Base-by-base conservation (phyloP, 2,888 invertebrate genomes). In the Ernsta delagoae region DNA sequence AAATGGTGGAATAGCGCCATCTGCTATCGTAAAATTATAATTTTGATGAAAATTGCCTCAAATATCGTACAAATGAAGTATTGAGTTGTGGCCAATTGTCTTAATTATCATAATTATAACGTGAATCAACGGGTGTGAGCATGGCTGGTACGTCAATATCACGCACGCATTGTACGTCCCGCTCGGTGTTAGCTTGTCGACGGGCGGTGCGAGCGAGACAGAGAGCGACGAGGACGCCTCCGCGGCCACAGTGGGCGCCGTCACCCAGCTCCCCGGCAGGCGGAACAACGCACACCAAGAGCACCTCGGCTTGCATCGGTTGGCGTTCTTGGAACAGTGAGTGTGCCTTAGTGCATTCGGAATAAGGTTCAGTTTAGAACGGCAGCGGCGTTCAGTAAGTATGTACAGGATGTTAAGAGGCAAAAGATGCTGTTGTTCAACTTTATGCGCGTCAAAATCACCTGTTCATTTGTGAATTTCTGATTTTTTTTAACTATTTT, bases 181-280 rank as follows among this genome's bases (percentile, higher is more conserved):
- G 88, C 87, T 88, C 87, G 83, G 76, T 86, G 84, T 86, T 90
- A 94, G 89, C 82, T 79, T 87, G 86, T 87, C 94, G 70, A 80
- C 83, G 76, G 86, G 84, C 72, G 89, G 96, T 86, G 96, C 96
- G 86, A 95, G 92, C 83, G 95, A 96, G 94, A 96, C 96, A 86
- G 96, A 96, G 89, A 96, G 96, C 73, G 96, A 96, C 89, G 96
- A 96, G 78, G 95, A 96, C 79, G 89, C 94, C 50, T 88, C 94
- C 56, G 88, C 90, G 59, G 88, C 89, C 6, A 83, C 88, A 0
- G 86, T 80, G 31, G 86, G 92, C 70, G 90, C 91, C 72, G 75
- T 81, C 57, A 76, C 81, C 45, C 79, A 81, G 70, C 80, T 88
- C 77, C 82, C 88, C 69, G 82, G 91, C 0, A 71, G 90, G 16